Base-by-base conservation (phyloP, 2,888 invertebrate species). In the Phalera bucephala region DNA sequence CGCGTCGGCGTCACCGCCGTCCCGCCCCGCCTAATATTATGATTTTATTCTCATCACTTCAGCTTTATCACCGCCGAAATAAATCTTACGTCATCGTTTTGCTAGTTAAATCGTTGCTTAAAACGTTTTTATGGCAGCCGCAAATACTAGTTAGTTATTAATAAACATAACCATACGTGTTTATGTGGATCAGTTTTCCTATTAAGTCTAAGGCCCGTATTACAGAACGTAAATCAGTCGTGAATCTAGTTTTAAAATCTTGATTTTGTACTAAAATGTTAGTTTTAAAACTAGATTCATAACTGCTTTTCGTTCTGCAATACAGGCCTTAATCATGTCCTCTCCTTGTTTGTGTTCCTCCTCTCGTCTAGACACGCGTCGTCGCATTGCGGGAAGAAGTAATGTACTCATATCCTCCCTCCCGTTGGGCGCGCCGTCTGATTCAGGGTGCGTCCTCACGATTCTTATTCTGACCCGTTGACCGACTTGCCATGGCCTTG, bases 381-480 rank as follows among this genome's bases (percentile, higher is more conserved):
- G 85, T 80, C 88, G 87, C 88, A 88, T 75, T 88, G 87, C 88
- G 81, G 88, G 75, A 70, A 77, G 77, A 76, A 69, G 72, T 78
- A 80, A 79, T 71, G 72, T 79, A 69, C 58, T 52, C 74, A 52
- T 58, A 63, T 62, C 61, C 73, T 74, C 76, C 58, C 58, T 48
- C 70, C 57, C 47, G 61, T 37, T 69, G 73, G 83, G 83, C 69
- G 82, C 76, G 81, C 75, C 80, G 58, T 57, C 52, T 52, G 56
- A 64, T 75, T 79, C 65, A 77, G 80, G 84, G 86, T 74, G 88
- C 80, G 87, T 81, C 82, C 80, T 74, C 77, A 73, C 75, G 64
- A 73, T 69, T 74, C 72, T 73, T 72, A 68, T 67, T 72, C 63
- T 72, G 83, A 82, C 83, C 85, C 70, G 75, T 60, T 86, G 78